phyloP scores from a whole-genome alignment of 1,140 invertebrate genomes.

The Zophobas atratus region DNA sequence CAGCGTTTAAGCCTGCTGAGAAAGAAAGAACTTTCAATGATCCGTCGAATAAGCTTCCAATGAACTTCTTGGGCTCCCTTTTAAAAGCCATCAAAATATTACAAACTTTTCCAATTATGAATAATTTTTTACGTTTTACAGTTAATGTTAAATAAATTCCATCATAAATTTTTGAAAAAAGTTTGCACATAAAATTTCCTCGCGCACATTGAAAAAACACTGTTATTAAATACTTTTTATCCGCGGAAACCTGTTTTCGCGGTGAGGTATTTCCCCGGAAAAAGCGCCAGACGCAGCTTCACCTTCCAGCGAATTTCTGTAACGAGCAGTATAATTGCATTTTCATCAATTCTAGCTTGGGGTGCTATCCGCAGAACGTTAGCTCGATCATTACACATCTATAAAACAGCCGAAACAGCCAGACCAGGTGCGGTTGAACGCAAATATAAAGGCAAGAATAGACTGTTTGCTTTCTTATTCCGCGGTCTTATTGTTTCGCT shows the following conservation, averaged over 20 bases:
- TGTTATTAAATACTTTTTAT: conserved; percentile 22
- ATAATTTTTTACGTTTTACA: conserved; percentile 31
- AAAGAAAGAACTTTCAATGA: conserved; percentile 29
- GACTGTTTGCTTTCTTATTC: conserved; percentile 47
- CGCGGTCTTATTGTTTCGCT: conserved; percentile 45
- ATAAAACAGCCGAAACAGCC: conserved; percentile 38
- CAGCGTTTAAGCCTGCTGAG: conserved; percentile 26
- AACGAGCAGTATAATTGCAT: conserved; percentile 23
- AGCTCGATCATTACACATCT: conserved; percentile 39
- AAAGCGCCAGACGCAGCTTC: not conserved
- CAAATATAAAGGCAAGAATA: conserved; percentile 44
- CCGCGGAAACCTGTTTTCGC: not conserved
- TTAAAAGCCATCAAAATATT: conserved; percentile 39
- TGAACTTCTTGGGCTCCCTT: conserved; percentile 14
- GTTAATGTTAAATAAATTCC: conserved; percentile 17
- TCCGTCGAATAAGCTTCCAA: conserved; percentile 35
- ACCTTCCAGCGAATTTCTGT: conserved; percentile 1
- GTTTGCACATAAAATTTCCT: not conserved
- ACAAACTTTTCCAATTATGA: conserved; percentile 41
- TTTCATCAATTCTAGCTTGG: conserved; percentile 18
- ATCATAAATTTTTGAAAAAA: not conserved
- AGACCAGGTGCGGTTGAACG: conserved; percentile 45
- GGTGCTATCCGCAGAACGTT: conserved; percentile 40
- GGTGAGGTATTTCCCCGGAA: not conserved
- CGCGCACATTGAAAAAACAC: not conserved